phyloP scores from a whole-genome alignment of 2,797 vertebrate genomes.

The Xiphophorus birchmanni region DNA sequence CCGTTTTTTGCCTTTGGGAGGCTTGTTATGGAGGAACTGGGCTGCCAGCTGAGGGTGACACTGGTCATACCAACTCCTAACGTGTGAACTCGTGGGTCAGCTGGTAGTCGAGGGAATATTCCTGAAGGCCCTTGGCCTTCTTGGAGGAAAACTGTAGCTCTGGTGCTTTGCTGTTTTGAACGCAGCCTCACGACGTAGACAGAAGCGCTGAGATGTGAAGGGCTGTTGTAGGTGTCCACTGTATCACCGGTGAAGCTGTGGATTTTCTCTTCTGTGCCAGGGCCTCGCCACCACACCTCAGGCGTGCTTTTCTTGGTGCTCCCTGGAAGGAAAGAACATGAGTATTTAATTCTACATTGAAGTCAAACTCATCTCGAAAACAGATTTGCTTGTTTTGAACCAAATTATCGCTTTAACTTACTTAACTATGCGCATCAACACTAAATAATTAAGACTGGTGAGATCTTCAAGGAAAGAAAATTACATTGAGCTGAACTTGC shows the following conservation, averaged over 20 bases:
- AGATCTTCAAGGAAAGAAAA: neutral
- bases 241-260: slow-evolving; percentile 84
- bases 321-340: slow-evolving; percentile 64
- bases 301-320: slow-evolving; percentile 79
- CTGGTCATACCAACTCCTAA: slow-evolving; percentile 86
- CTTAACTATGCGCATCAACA: neutral
- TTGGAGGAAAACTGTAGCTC: slow-evolving; percentile 81
- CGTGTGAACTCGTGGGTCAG: slow-evolving; percentile 84
- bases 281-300: slow-evolving; percentile 81
- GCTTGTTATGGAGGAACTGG: slow-evolving; percentile 80
- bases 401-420: neutral
- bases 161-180: slow-evolving; percentile 82
- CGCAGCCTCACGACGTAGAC: slow-evolving; percentile 86
- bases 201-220: slow-evolving; percentile 72
- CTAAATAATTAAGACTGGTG: neutral
- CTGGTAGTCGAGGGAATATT: slow-evolving; percentile 84
- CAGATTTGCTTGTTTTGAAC: neutral
- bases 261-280: slow-evolving; percentile 78
- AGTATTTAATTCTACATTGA: neutral
- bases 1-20: slow-evolving; percentile 61
- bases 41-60: slow-evolving; percentile 87
- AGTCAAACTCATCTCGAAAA: neutral
- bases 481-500: neutral
- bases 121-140: slow-evolving; percentile 77
- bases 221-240: slow-evolving; percentile 83